phyloP scores from a whole-genome alignment of 2,888 invertebrate genomes.

The Ptilodon capucinus region DNA sequence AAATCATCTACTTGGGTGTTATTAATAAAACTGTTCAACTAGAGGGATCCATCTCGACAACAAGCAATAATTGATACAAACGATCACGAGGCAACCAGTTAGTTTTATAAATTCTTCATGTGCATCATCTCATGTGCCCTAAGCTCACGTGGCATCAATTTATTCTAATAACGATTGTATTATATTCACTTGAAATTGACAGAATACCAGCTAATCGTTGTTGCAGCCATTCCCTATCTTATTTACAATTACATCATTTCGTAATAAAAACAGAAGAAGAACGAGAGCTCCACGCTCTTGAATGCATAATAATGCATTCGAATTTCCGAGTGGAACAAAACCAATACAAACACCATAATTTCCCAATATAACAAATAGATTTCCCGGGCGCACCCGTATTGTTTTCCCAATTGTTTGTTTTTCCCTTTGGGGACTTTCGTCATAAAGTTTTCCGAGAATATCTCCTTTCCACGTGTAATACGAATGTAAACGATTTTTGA shows the following conservation, averaged over 20 bases:
- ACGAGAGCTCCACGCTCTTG: no score
- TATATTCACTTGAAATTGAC: no score
- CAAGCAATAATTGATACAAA: not conserved
- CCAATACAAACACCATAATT: not conserved
- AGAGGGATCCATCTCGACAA: not conserved
- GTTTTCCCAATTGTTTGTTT: slow-evolving; percentile 1
- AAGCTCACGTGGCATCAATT: not conserved
- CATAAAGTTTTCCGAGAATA: not conserved
- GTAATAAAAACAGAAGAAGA: no score
- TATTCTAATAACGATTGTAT: no score
- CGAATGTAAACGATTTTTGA: not conserved
- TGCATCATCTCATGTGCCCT: not conserved
- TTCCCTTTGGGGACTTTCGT: slow-evolving; percentile 10
- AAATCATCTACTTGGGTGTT: slow-evolving; percentile 4
- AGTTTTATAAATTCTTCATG: not conserved
- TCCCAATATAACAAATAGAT: not conserved
- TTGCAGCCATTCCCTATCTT: no score
- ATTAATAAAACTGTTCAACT: not conserved
- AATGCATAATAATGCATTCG: not conserved
- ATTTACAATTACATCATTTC: no score
- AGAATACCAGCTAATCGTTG: no score
- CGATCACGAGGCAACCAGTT: not conserved
- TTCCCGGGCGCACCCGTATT: not conserved
- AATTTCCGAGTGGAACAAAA: not conserved
- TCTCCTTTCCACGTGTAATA: not conserved